Conservation (phyloP, 2,797 vertebrate species). For the Stomatorhinus walkeri region DNA sequence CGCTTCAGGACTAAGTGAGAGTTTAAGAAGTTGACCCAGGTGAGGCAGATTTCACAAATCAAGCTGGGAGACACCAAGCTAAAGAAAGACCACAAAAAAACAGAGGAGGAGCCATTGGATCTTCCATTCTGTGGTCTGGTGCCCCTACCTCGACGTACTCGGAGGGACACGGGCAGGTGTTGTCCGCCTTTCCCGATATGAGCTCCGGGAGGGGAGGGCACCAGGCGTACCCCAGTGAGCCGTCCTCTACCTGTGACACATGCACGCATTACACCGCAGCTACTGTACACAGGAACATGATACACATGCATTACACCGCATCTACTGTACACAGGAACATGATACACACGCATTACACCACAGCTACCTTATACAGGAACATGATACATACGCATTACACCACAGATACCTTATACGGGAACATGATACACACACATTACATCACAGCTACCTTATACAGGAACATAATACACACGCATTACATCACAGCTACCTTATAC, state of each 20-base stretch:
- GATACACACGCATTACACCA: neutral
- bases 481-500: neutral
- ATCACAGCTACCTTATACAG: neutral
- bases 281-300: neutral
- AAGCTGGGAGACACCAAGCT: neutral
- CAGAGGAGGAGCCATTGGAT: neutral
- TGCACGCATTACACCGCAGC: neutral
- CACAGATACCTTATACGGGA: neutral
- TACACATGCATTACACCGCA: neutral
- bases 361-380: neutral
- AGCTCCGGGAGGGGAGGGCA: constrained; percentile 67
- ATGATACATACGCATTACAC: neutral
- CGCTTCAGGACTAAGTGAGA: neutral
- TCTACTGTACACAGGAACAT: neutral
- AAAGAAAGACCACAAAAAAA: neutral
- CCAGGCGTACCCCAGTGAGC: constrained; percentile 56
- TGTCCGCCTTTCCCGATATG: constrained; percentile 67
- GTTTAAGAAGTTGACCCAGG: neutral
- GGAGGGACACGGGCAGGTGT: constrained; percentile 64
- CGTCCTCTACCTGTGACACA: constrained; percentile 55
- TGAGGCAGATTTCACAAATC: neutral
- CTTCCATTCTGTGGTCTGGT: neutral
- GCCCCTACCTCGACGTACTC: constrained; percentile 66
- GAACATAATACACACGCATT: neutral
- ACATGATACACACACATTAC: neutral